Percentiles rank a stretch among this genome's conserved stretches.
These are phyloP conservation scores for Todiramphus chloris DNA, from an alignment of 2,113 vertebrate genomes.

Conservation along the genomic window DNA sequence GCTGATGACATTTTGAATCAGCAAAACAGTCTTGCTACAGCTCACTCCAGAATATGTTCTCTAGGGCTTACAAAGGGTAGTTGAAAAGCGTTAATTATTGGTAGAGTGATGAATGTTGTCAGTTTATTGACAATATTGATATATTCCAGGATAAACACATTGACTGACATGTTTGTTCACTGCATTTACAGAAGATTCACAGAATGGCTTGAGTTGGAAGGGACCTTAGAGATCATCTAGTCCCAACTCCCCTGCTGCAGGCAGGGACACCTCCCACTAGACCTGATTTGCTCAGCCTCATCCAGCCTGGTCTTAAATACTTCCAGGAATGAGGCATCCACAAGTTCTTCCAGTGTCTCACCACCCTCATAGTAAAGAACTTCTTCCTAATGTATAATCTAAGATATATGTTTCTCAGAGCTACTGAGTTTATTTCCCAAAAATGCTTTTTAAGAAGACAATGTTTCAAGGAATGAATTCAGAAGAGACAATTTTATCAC, in stretches of 20 bases:
- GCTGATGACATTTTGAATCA: background rate
- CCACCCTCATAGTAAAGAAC: too few relatives aligned
- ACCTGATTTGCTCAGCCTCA: too few relatives aligned
- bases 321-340: too few relatives aligned
- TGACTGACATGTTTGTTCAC: background rate
- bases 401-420: background rate
- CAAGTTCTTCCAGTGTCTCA: too few relatives aligned
- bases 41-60: background rate
- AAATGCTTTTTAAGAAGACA: background rate
- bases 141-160: background rate
- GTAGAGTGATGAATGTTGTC: background rate
- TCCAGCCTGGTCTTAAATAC: too few relatives aligned
- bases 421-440: background rate
- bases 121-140: background rate
- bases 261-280: too few relatives aligned
- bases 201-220: too few relatives aligned
- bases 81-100: background rate
- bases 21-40: background rate
- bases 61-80: background rate
- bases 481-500: background rate
- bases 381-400: too few relatives aligned
- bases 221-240: too few relatives aligned
- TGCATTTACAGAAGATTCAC: background rate
- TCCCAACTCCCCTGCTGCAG: too few relatives aligned
- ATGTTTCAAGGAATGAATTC: background rate